Base-by-base conservation (phyloP, 2,113 vertebrate species). In the Rissa tridactyla region DNA sequence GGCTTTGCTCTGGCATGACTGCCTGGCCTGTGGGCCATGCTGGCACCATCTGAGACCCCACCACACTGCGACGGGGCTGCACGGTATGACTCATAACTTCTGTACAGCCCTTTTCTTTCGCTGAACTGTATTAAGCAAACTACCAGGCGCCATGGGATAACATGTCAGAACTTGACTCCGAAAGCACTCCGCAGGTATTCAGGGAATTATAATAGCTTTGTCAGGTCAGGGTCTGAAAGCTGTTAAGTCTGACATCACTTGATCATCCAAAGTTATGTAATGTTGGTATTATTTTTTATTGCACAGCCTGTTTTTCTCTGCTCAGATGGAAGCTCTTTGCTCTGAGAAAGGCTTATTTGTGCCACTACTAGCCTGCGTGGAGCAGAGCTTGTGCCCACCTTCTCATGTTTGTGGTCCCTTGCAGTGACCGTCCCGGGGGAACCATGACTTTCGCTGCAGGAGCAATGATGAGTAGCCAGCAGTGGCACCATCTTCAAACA, bases 121-220 rank as follows among this genome's bases (percentile, higher is more conserved):
- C 73, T 22, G 18, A 88, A 47, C 55, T 55, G 6, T 6, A 6
- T 30, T 78, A 61, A 42, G 27, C 91, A 69, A 81, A 78, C 71
- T 64, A 64, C 40, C n/a, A 88, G 79, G 54, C 18, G 0, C 54
- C 46, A 10, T 2, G 7, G 80, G 49, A 10, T 11, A 86, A 78
- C 79, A 0, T 73, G 94, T 84, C 89, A 71, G 89, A 88, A 94
- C 93, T 51, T 13, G 47, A 44, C 55, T 52, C 57, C 73, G 18
- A 49, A 79, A 85, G 62, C 81, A 73, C 57, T 72, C 77, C 20
- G 2, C 44, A 64, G 70, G 52, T 47, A 89, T 94, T 85, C 87
- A 47, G 19, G 90, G 91, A 95, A 94, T 94, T 76, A 73, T 20
- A 68, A 57, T 49, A 87, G 84, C 87, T 90, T 30, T 36, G 57